phyloP scores from a whole-genome alignment of 1,140 invertebrate species.

The Zaprionus capensis region DNA sequence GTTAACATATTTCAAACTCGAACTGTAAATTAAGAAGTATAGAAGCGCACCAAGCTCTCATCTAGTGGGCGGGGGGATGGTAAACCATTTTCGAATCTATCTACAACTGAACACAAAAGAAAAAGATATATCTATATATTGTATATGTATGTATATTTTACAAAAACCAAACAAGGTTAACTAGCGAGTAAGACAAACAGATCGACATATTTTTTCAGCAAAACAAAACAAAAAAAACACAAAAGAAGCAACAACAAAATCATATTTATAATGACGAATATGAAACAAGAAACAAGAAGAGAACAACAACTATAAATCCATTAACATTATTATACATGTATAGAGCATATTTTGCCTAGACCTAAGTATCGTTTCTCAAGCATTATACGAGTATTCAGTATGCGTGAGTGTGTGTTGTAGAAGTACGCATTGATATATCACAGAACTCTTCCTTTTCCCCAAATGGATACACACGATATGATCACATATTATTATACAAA shows the following conservation, averaged over 20 bases:
- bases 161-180: conserved; percentile 68
- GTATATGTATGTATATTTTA: conserved; percentile 81
- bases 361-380: conserved; percentile 38
- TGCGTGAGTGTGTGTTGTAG: conserved; percentile 45
- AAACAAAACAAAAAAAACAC: conserved; percentile 31
- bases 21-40: conserved; percentile 48
- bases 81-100: conserved; percentile 67
- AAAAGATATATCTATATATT: conserved; percentile 69
- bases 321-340: conserved; percentile 58
- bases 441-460: conserved; percentile 66
- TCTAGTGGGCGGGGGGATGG: conserved; percentile 6
- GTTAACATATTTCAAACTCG: conserved; percentile 37
- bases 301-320: conserved; percentile 42
- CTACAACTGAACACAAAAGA: conserved; percentile 69
- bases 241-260: conserved; percentile 29
- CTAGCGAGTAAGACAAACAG: conserved; percentile 67
- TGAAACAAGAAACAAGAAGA: conserved; percentile 6
- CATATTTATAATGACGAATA: background rate
- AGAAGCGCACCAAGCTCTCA: conserved; percentile 33
- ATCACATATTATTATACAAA: background rate
- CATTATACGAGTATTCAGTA: conserved; percentile 21
- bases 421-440: conserved; percentile 69
- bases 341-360: conserved; percentile 61
- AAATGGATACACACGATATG: conserved; percentile 16
- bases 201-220: conserved; percentile 76